Conservation (phyloP, 1,140 invertebrate genomes). For the Monochamus saltuarius region DNA sequence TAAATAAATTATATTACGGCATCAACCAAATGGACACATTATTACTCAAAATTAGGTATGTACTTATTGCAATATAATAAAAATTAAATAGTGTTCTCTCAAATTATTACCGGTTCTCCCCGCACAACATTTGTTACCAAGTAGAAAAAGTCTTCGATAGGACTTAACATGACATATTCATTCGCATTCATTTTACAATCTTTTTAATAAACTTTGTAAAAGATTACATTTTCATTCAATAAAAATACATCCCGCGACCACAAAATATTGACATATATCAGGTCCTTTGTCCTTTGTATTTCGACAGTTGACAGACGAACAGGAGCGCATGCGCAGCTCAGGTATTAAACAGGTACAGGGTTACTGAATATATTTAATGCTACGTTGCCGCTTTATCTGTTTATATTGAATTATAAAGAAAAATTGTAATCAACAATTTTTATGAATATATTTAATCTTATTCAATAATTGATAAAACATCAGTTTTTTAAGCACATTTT, state of each 20-base stretch:
- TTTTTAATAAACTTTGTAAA: not conserved
- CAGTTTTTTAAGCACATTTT: no score
- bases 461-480: no score
- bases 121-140: slow-evolving; percentile 60
- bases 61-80: not conserved
- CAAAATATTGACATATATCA: slow-evolving; percentile 4
- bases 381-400: no score
- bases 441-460: no score
- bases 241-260: not conserved
- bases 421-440: no score
- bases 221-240: not conserved
- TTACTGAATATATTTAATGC: no score
- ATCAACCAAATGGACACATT: not conserved
- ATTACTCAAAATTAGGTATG: not conserved
- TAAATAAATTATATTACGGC: not conserved
- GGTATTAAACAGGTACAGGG: no score
- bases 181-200: not conserved
- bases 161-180: slow-evolving; percentile 54
- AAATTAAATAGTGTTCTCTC: not conserved
- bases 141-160: slow-evolving; percentile 62
- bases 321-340: no score
- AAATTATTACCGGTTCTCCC: slow-evolving; percentile 58
- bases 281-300: no score
- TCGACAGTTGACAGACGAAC: no score
- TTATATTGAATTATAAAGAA: no score